phyloP scores from a whole-genome alignment of 2,797 vertebrate genomes.

The Crocodylus rhombifer region DNA sequence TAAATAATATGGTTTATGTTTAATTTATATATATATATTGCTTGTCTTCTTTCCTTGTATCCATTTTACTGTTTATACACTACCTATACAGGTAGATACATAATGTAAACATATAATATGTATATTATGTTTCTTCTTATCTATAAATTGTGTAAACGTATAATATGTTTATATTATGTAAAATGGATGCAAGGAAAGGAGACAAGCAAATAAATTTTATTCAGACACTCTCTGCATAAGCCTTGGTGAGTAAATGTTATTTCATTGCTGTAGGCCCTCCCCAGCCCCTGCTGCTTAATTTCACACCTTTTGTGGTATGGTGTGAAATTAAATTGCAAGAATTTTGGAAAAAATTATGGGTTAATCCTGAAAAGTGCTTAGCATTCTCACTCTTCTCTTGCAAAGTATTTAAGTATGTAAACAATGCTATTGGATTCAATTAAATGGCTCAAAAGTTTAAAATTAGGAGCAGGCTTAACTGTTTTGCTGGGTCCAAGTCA shows the following conservation, averaged over 20 bases:
- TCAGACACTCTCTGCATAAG: not conserved
- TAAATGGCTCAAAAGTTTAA: not conserved
- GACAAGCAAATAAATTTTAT: not conserved
- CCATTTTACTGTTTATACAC: too few relatives aligned
- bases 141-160: not conserved
- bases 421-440: not conserved
- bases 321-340: not conserved
- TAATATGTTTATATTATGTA: fast-evolving
- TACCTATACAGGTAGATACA: too few relatives aligned
- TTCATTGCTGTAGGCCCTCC: not conserved
- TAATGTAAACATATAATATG: not conserved
- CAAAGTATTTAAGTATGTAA: not conserved
- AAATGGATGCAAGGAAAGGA: not conserved
- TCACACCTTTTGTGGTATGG: not conserved
- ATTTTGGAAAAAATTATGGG: not conserved
- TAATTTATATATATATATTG: too few relatives aligned
- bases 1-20: too few relatives aligned
- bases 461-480: not conserved
- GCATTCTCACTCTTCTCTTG: not conserved
- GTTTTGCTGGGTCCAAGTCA: not conserved
- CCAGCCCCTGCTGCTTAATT: not conserved
- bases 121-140: not conserved
- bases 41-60: too few relatives aligned
- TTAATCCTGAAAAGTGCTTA: not conserved
- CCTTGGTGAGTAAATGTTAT: not conserved